Evolutionary conservation across 2,888 invertebrate genomes (phyloP), one percentile per base, ranked within the genome.

Genomic region (Drosophila subquinaria): DNA sequence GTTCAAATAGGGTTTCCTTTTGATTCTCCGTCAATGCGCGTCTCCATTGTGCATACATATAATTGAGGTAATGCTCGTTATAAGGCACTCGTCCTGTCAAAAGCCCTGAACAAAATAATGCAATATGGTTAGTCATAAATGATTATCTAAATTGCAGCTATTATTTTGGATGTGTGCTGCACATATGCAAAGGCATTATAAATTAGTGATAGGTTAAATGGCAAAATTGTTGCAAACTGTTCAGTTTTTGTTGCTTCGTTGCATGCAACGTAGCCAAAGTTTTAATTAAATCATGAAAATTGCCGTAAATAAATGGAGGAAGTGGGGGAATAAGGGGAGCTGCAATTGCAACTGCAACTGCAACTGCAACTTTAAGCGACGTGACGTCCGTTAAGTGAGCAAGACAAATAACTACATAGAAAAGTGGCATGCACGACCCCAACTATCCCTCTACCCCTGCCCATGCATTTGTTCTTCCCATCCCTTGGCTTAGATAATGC

Each of bases 231-330:
- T 13, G 50, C 51, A 51, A 74, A 59, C 43, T 47, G 45, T 36
- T 48, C 20, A 27, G 33, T 59, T 62, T 48, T 48, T 52, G 77
- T 43, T 40, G 56, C 36, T 36, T 27, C 42, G 35, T 64, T 66
- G 74, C 76, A 69, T 81, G 86, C 86, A 68, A 61, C 64, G 53
- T 17, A 17, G 35, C 11, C 27, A 69, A 83, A 87, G 53, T 85
- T 85, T 83, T 86, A 88, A 85, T 85, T 79, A 87, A 85, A 85
- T 86, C 89, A 83, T 75, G 73, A 47, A 73, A 75, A 70, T 64
- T 57, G 60, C 66, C 38, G 43, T 15, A 33, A n/a, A 36, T 63
- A 2, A 11, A n/a, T 30, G 17, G 20, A 4, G 23, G 11, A 15
- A 33, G 27, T 27, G 15, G 48, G 15, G 33, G 13, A 30, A 42